Evolutionary conservation across 2,888 invertebrate genomes (phyloP), one percentile per base, ranked within the genome.

Genomic region (Steromphala cineraria): DNA sequence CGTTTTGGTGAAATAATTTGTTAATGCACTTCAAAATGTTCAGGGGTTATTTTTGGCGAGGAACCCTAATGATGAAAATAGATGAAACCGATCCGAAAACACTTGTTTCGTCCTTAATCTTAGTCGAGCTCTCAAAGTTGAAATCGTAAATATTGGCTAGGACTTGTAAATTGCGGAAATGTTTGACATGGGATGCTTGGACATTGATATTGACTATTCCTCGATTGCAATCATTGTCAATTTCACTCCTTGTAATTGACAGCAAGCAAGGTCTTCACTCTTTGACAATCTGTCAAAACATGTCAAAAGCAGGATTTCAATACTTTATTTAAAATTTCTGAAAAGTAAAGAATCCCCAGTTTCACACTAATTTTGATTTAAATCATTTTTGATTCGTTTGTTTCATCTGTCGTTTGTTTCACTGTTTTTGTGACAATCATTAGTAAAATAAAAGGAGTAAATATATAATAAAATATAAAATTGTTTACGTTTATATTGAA

Each of bases 1-100:
- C 24, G 62, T 71, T 71, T 71, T 71, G 28, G 71, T 36, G 71
- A 71, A 71, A 71, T 71, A 71, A 71, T 71, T 71, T 71, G 71
- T 71, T 71, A 71, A 71, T 71, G 71, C 36, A 36, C 71, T 71
- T 71, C 31, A 71, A 36, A 10, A 71, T 36, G 28, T 24, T 71
- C 36, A 71, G 40, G 36, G 71, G 40, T 71, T 71, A 71, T 71
- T 36, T 71, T 36, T 19, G 19, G 71, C 40, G n/a, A 71, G 71
- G 36, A 36, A 71, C 40, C 28, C 19, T 71, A 40, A 71, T 36
- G n/a, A 40, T 36, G 31, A n/a, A 71, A 28, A 31, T 71, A 71
- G 62, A 71, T 71, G 71, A 71, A 71, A 71, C 31, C 19, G n/a
- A 8, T 71, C 19, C 15, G 8, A 71, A 31, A 71, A 71, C 71